Evolutionary conservation across 1,140 invertebrate genomes (phyloP), one percentile per base, ranked within the genome.

Genomic region (Drosophila grimshawi): DNA sequence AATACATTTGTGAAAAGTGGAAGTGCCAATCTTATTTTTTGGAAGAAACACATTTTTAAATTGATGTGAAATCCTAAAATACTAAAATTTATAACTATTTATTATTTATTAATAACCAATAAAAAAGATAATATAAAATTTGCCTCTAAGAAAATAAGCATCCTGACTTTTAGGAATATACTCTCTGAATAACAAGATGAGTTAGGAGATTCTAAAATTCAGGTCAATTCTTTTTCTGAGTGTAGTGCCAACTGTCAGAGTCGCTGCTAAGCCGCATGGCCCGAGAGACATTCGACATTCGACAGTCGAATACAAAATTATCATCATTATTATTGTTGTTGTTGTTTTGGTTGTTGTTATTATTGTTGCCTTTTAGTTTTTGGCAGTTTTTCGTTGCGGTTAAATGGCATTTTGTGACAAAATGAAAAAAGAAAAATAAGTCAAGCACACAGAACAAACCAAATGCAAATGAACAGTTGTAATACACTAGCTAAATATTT

Each of bases 391-490:
- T 69, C 41, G 41, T 11, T 69, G 62, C 52, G 51, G 65, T 57
- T 74, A 69, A 74, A 74, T 74, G 71, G 43, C 57, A 74, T 74
- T 69, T 69, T 69, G 71, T 51, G 71, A 69, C 70, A 60, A 73
- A 69, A 48, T 55, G 51, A 62, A 60, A 57, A 61, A 60, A 19
- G 19, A 19, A 19, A 19, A 19, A 19, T 19, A 19, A 19, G 19
- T 49, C 46, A 49, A 10, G 49, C 55, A 56, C 35, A 57, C 11
- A 43, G 19, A 64, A 8, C 8, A 2, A 3, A 56, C 55, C 8
- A 48, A 74, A 33, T 61, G 49, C 37, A 52, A 68, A 33, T 46
- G 11, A 48, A 43, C 56, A 32, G 19, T 30, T 72, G 10, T 45
- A 43, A 60, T 72, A 52, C 69, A 32, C 63, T 61, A 30, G 55